Evolutionary conservation across 2,888 invertebrate genomes (phyloP), one percentile per base, ranked within the genome.

Genomic region (Cryptops parisi): DNA sequence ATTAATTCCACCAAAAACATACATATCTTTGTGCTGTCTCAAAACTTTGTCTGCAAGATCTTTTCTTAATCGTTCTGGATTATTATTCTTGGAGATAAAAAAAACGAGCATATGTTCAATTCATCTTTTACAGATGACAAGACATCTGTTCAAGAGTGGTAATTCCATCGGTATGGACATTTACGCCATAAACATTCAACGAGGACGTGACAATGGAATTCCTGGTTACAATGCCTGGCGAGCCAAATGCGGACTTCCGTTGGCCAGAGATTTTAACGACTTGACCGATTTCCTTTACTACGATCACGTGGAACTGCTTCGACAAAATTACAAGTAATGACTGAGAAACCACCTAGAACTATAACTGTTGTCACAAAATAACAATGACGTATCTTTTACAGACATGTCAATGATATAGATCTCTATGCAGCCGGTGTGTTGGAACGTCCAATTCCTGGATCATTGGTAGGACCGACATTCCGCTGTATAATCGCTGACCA

Each of bases 401-500:
- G 49, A 2, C 49, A 49, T 39, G 49, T 49, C 6, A 27, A 51
- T 51, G 51, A 51, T 17, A 44, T 51, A n/a, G 51, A 51, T 24
- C 43, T 51, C 19, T 51, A 51, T 43, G 43, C 33, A 5, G 51
- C 43, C 9, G 51, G 51, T 17, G 22, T 51, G 12, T 25, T 44
- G 41, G 51, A 51, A 19, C 23, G 4, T n/a, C 51, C 51, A 19
- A 17, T 43, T 4, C 26, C 3, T 5, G 51, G 51, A 9, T 3
- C 15, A 12, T 24, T 44, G 17, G 25, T 51, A 6, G 51, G 51
- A 3, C 51, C 51, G 3, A 51, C 51, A 17, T 51, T 51, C n/a
- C 2, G n/a, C 3, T 51, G 51, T 26, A 51, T 51, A 15, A 43
- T 43, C 19, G 51, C 51, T 19, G 26, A 51, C 21, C 51, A 51